phyloP scores from a whole-genome alignment of 2,888 invertebrate species.

The Trichopoda pennipes region DNA sequence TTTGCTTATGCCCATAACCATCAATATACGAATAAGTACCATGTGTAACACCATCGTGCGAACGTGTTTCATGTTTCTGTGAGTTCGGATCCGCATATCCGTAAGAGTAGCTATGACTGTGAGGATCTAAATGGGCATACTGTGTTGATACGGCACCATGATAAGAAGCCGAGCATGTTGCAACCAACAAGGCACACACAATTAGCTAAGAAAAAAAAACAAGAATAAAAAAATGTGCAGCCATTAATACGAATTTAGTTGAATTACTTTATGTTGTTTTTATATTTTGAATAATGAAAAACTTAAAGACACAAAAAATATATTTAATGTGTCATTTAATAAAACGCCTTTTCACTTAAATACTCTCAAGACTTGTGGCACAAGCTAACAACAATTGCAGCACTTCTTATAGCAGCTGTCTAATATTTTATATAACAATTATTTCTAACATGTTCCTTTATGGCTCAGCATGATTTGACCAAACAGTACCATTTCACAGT shows the following conservation, averaged over 20 bases:
- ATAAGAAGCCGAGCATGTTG: slow-evolving; percentile 78
- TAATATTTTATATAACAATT: slow-evolving; percentile 40
- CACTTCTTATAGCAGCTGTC: slow-evolving; percentile 2
- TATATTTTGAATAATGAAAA: not conserved
- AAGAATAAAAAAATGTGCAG: slow-evolving; percentile 2
- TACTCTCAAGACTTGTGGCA: slow-evolving; percentile 9
- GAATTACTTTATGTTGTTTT: not conserved
- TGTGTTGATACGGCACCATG: slow-evolving; percentile 81
- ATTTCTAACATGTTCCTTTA: slow-evolving; percentile 20
- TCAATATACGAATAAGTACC: slow-evolving; percentile 87
- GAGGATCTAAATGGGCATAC: slow-evolving; percentile 84
- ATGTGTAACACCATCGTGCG: slow-evolving; percentile 84
- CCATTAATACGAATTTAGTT: not conserved
- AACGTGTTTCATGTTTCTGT: slow-evolving; percentile 84
- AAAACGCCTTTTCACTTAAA: slow-evolving; percentile 20
- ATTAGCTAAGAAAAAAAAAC: slow-evolving; percentile 74
- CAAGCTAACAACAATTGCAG: slow-evolving; percentile 1
- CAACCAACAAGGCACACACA: slow-evolving; percentile 78
- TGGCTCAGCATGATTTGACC: slow-evolving; percentile 27
- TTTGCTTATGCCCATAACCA: slow-evolving; percentile 85
- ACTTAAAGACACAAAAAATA: slow-evolving; percentile 12
- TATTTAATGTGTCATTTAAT: slow-evolving; percentile 28
- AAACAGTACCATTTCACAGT: slow-evolving; percentile 18
- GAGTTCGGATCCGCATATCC: slow-evolving; percentile 85
- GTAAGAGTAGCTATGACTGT: slow-evolving; percentile 84